Percentiles rank a stretch among this genome's conserved stretches.
Evolutionary conservation across 1,140 invertebrate genomes (phyloP).

Genomic region (Scaptomyza hsui): DNA sequence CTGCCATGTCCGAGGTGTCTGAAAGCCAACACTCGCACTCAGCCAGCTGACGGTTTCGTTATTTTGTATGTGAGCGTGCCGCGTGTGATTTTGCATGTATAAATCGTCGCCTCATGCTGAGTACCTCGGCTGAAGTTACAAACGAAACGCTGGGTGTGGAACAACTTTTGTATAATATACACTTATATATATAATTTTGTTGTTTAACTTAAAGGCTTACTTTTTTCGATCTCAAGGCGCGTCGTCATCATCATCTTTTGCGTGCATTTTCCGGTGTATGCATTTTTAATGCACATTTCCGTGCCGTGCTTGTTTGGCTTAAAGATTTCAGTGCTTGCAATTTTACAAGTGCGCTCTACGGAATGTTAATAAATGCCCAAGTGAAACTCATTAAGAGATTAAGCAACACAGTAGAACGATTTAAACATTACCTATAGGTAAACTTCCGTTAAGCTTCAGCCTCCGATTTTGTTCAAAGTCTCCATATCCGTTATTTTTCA

Average conservation of each 20-base stretch:
- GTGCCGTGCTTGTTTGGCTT: constrained; percentile 56
- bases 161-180: constrained; percentile 48
- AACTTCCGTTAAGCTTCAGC: no score
- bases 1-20: constrained; percentile 49
- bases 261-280: constrained; percentile 76
- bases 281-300: constrained; percentile 60
- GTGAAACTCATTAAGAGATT: constrained; percentile 79
- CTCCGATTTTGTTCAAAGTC: no score
- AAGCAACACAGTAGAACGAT: constrained; percentile 53
- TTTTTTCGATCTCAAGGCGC: constrained; percentile 34
- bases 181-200: no score
- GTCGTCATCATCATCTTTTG: constrained; percentile 45
- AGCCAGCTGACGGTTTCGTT: constrained; percentile 7
- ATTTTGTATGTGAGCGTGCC: constrained; percentile 7
- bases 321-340: constrained; percentile 56
- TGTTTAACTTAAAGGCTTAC: no score
- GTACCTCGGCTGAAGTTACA: constrained; percentile 19
- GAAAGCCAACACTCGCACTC: constrained; percentile 43
- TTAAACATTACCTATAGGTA: no score
- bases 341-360: constrained; percentile 38
- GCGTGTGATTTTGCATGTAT: constrained; percentile 62
- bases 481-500: no score
- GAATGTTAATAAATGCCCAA: constrained; percentile 75
- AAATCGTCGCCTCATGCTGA: constrained; percentile 68
- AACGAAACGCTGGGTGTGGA: background rate